Evolutionary conservation across 2,888 invertebrate species (phyloP).

Genomic region (Xanthia togata): DNA sequence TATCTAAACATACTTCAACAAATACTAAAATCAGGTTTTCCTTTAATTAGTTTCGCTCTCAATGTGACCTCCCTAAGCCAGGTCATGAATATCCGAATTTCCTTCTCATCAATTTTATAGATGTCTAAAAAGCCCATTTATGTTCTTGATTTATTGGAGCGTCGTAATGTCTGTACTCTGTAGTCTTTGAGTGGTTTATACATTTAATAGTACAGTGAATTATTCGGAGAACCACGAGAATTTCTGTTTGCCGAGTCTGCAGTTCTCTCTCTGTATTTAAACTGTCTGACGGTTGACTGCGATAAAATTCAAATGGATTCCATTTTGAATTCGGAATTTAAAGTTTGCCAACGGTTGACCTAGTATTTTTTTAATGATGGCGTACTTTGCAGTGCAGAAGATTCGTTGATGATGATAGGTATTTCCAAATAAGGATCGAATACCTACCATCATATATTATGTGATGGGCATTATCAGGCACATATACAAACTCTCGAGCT

Average conservation of each 20-base stretch:
- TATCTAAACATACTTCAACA: not conserved
- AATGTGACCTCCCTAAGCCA: constrained; percentile 15
- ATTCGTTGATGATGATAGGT: not conserved
- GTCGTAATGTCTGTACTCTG: constrained; percentile 22
- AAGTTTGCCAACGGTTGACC: constrained; percentile 2
- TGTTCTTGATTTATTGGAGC: constrained; percentile 53
- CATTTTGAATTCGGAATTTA: constrained; percentile 30
- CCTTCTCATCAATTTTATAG: constrained; percentile 47
- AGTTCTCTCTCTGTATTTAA: constrained; percentile 19
- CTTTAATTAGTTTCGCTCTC: constrained; percentile 1
- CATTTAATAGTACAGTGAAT: constrained; percentile 36
- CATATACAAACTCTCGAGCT: not conserved
- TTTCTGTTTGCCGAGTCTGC: constrained; percentile 7
- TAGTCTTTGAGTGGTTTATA: constrained; percentile 27
- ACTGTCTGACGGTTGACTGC: constrained; percentile 3
- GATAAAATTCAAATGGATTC: constrained; percentile 24
- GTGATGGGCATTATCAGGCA: not conserved
- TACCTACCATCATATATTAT: too few relatives aligned
- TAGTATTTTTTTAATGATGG: not conserved
- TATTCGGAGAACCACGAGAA: constrained; percentile 36
- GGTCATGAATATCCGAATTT: constrained; percentile 45
- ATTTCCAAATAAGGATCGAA: too few relatives aligned
- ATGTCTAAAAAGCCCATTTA: constrained; percentile 48
- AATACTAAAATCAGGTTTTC: not conserved
- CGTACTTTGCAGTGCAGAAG: not conserved